phyloP scores from a whole-genome alignment of 2,113 vertebrate genomes.

The Apteryx mantelli region DNA sequence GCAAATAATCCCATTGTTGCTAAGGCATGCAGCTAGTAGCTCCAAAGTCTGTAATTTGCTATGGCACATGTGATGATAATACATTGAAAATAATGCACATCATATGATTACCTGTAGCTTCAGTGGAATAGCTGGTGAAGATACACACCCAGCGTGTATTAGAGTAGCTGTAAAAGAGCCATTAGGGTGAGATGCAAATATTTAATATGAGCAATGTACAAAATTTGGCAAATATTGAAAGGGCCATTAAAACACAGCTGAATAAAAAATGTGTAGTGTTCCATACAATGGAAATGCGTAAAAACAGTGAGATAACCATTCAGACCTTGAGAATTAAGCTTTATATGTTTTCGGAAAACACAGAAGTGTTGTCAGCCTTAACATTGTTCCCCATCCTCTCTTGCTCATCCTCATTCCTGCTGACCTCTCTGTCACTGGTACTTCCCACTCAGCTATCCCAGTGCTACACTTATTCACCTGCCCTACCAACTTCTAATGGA shows the following conservation, averaged over 20 bases:
- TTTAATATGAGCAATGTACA: background rate
- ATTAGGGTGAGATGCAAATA: background rate
- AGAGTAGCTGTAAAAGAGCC: background rate
- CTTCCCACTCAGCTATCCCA: background rate
- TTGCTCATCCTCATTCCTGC: background rate
- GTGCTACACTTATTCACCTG: background rate
- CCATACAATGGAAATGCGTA: background rate
- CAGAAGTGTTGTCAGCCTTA: background rate
- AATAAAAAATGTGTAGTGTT: background rate
- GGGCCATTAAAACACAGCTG: background rate
- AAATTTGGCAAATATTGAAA: constrained; percentile 15
- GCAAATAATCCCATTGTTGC: background rate
- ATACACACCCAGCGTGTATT: background rate
- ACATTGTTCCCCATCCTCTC: background rate
- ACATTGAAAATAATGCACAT: background rate
- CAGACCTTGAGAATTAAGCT: background rate
- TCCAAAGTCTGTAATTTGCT: background rate
- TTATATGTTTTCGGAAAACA: background rate
- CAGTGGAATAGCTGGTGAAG: background rate
- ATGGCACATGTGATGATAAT: background rate
- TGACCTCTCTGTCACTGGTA: background rate
- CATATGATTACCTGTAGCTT: constrained; percentile 13
- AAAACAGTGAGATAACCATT: background rate
- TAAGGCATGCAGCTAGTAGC: background rate
- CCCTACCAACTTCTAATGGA: background rate